A percentile compares a stretch with the other conserved stretches of the same genome.
Conservation (phyloP, 2,888 invertebrate species). For the Caenorhabditis sp. region DNA sequence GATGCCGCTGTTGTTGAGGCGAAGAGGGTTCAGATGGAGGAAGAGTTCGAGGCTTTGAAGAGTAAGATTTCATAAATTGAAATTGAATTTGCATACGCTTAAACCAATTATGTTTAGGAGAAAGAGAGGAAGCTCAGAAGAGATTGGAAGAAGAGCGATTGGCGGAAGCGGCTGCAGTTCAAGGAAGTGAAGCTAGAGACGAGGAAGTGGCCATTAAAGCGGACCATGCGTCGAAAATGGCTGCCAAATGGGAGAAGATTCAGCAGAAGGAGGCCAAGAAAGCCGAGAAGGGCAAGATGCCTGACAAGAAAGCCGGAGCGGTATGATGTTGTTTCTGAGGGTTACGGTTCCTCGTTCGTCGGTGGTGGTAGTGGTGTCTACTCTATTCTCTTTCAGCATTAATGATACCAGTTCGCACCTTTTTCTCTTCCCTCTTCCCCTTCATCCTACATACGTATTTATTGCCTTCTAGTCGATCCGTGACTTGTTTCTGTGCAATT, state of each 20-base stretch:
- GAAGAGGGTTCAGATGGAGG: conserved; percentile 83
- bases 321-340: conserved; percentile 43
- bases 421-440: conserved; percentile 17
- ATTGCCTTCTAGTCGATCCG: conserved; percentile 22
- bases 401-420: conserved; percentile 31
- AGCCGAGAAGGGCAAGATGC: conserved; percentile 82
- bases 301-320: conserved; percentile 69
- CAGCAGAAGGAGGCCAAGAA: conserved; percentile 83
- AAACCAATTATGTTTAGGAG: conserved; percentile 69
- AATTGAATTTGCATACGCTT: no score
- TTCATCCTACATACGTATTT: conserved; percentile 27
- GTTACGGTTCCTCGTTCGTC: neutral
- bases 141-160: conserved; percentile 77
- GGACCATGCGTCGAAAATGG: conserved; percentile 83
- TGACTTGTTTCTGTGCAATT: conserved; percentile 27
- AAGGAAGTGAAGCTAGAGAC: conserved; percentile 62
- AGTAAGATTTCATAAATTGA: no score
- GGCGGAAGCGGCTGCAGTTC: conserved; percentile 64
- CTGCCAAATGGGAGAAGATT: conserved; percentile 83
- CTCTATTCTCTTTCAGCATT: conserved; percentile 28
- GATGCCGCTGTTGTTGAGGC: conserved; percentile 83
- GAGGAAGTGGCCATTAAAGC: conserved; percentile 75
- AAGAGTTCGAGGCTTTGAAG: conserved; percentile 82
- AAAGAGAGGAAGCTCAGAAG: conserved; percentile 78
- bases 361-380: conserved; percentile 28